Conservation (phyloP, 2,113 vertebrate genomes). For the Rousettus leschenaultii region DNA sequence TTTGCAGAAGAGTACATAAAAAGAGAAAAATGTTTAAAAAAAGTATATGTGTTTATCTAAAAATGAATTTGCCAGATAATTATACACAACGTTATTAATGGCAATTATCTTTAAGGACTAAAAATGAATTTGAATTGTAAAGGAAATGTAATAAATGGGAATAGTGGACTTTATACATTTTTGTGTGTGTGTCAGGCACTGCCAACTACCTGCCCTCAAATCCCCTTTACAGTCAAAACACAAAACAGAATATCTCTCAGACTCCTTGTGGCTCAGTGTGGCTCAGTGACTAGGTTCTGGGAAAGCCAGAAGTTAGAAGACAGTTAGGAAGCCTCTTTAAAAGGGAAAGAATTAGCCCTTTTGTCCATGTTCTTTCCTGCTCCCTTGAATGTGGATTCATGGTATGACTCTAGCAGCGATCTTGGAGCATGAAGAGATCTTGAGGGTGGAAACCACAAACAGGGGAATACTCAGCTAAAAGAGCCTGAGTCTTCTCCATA, state of each 20-base stretch:
- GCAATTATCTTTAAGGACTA: neutral
- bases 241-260: neutral
- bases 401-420: neutral
- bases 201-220: neutral
- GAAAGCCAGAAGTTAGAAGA: neutral
- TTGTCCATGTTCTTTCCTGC: neutral
- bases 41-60: neutral
- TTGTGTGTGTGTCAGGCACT: neutral
- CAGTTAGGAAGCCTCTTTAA: neutral
- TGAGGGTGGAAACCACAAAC: neutral
- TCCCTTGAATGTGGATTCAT: neutral
- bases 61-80: neutral
- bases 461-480: neutral
- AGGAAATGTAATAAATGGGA: neutral
- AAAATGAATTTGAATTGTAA: neutral
- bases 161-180: neutral
- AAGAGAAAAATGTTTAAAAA: neutral
- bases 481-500: accelerated
- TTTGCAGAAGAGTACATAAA: neutral
- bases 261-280: neutral
- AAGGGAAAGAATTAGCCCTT: neutral
- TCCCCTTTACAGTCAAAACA: neutral
- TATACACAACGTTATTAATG: neutral
- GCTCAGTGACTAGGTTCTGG: neutral
- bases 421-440: neutral